Base-by-base conservation (phyloP, 1,140 invertebrate genomes). In the Harlomillsia oculata region DNA sequence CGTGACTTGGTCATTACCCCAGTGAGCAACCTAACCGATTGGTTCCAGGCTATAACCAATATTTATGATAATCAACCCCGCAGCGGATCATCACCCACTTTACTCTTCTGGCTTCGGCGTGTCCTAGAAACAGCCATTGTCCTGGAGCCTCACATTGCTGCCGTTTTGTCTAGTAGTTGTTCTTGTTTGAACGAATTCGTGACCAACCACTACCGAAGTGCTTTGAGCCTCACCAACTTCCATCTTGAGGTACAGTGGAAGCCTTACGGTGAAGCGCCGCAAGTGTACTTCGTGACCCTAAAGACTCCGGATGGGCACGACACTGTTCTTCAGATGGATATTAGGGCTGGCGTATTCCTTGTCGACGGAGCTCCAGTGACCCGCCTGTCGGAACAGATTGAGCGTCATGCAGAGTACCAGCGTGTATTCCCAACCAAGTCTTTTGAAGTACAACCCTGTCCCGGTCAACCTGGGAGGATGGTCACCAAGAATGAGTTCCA, bases 311-410 rank as follows among this genome's bases (percentile, higher is more conserved):
- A n/a, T n/a, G n/a, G n/a, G n/a, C n/a, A 30, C 11, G 14, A 21
- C n/a, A 49, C 26, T 2, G 20, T 21, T 26, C 14, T 59, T 1
- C 49, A 59, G 21, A 53, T 59, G 32, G 59, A 60, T 18, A 45
- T 60, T 13, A 44, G 56, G 8, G 34, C 6, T 5, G 59, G 59
- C 6, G 14, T 26, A 5, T 60, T 60, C 48, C 16, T 60, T 2
- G 59, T 60, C 0, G 36, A 60, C 40, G 59, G 59, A 40, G 45
- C n/a, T 13, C 59, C 59, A 1, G 46, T 46, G 6, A 16, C 28
- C 1, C 28, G 46, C 13, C 32, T 60, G 16, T 32, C 59, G 0
- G 18, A 14, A 14, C 14, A 8, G 4, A 50, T 55, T 23, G 51
- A 53, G 49, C 48, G 30, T 14, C 44, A 53, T 25, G 14, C 21